Base-by-base conservation (phyloP, 2,888 invertebrate species). In the Ennomos quercinarius region DNA sequence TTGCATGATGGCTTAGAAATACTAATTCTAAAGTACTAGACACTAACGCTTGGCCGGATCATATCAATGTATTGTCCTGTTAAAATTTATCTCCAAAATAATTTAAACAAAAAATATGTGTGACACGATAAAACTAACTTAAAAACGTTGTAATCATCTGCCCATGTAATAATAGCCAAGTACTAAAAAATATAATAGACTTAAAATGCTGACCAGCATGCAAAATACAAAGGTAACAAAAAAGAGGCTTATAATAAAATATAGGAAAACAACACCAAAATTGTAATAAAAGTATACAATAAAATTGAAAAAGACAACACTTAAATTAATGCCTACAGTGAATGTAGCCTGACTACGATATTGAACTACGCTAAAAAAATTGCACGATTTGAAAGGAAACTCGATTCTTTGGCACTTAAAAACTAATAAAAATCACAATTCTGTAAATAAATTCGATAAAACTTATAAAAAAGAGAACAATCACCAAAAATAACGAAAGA, bases 401-500 rank as follows among this genome's bases (percentile, higher is more conserved):
- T 78, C 70, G 72, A 80, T 82, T 88, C 91, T 91, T 91, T 91
- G 91, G 91, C 80, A 78, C 88, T 87, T 89, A 87, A 68, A 66
- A 84, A 81, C 80, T 83, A 73, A 76, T 77, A 80, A 77, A 80
- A 86, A 89, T 88, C 88, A 89, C 86, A 86, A 63, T 74, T 72
- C 66, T 74, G 61, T 71, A 78, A 81, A 78, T 78, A 86, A 86
- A 88, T 83, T 85, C 83, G 81, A 83, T 83, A 78, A 63, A 76
- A 71, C 73, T 75, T 70, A 72, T 73, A 77, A 45, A 64, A 76
- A 70, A 77, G 68, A 78, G 68, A 82, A 79, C 77, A 77, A 81
- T 73, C 77, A 81, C 78, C 75, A 71, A 63, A 73, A 73, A 58
- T 71, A 72, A 73, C n/a, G 13, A 46, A 42, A 38, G 17, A 42